Base-by-base conservation (phyloP, 2,888 invertebrate genomes). In the Microchrysa polita region DNA sequence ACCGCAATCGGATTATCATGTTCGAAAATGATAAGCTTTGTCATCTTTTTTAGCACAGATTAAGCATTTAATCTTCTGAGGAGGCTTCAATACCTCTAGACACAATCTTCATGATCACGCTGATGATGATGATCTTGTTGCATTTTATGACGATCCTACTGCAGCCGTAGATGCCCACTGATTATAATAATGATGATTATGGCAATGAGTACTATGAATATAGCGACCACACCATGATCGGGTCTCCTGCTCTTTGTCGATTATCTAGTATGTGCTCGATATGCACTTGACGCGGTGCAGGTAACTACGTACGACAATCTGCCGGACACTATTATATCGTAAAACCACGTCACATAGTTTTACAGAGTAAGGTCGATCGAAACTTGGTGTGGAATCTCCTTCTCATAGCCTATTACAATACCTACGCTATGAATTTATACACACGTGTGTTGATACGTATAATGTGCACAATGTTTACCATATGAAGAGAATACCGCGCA, bases 131-230 rank as follows among this genome's bases (percentile, higher is more conserved):
- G 75, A 71, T 75, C 73, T 73, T 67, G 75, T 75, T 75, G 73
- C 73, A 71, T 73, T 75, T 74, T 75, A 73, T 75, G 63, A 73
- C 65, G 69, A 75, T 75, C 69, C 59, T 67, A 69, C 69, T 75
- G 63, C 34, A 42, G 73, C 12, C 34, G 60, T 59, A 72, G 73
- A 75, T 75, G 72, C 69, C 71, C 72, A 67, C 63, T 75, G 75
- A 73, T 75, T 75, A 73, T 75, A 75, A 73, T 59, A 67, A 73
- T 75, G 71, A 73, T 75, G 71, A 75, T 75, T 71, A 75, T 59
- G 73, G 67, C 61, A 59, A 67, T 61, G 74, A 57, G 44, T 53
- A 73, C 34, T 60, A 27, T 18, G 63, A 73, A 16, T 60, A 42
- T 27, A 48, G 63, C 59, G 57, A 55, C 61, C 69, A 69, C 69